Evolutionary conservation across 1,140 invertebrate genomes (phyloP).

Genomic region (Drosophila sturtevanti): DNA sequence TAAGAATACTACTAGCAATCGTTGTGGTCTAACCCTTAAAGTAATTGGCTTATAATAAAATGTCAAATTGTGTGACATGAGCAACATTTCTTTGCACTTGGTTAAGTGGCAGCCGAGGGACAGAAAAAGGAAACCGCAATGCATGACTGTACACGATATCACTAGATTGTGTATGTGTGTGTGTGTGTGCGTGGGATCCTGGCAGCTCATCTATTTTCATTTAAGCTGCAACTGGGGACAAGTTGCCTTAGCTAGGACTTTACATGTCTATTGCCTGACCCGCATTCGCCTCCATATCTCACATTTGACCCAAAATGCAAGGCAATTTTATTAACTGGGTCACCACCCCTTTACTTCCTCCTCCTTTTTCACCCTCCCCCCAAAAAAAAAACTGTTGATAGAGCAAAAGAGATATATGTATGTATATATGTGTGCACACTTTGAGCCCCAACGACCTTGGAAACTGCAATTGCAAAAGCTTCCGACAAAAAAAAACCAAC

Average conservation of each 20-base stretch:
- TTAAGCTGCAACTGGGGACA: slow-evolving; percentile 52
- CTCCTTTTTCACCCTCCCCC: not conserved
- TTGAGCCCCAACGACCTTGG: slow-evolving; percentile 64
- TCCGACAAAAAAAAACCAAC: slow-evolving; percentile 49
- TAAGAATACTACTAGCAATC: no score
- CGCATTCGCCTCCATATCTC: slow-evolving; percentile 34
- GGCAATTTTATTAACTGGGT: slow-evolving; percentile 50
- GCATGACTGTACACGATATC: slow-evolving; percentile 56
- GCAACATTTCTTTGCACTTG: slow-evolving; percentile 29
- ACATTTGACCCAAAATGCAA: slow-evolving; percentile 68
- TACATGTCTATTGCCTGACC: slow-evolving; percentile 52
- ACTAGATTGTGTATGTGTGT: slow-evolving; percentile 15
- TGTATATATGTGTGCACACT: slow-evolving; percentile 20
- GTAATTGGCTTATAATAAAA: slow-evolving; percentile 76
- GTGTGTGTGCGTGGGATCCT: slow-evolving; percentile 17
- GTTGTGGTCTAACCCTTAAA: slow-evolving; percentile 35
- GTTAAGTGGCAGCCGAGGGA: slow-evolving; percentile 23
- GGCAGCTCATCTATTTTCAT: slow-evolving; percentile 73
- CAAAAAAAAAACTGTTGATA: slow-evolving; percentile 26
- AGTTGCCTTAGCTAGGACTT: slow-evolving; percentile 42
- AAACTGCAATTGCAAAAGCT: slow-evolving; percentile 52
- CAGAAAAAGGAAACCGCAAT: slow-evolving; percentile 15
- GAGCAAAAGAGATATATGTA: not conserved
- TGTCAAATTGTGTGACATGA: slow-evolving; percentile 54
- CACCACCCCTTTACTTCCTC: no score